Evolutionary conservation across 2,113 vertebrate species (phyloP).

Genomic region (Hymenochirus boettgeri): DNA sequence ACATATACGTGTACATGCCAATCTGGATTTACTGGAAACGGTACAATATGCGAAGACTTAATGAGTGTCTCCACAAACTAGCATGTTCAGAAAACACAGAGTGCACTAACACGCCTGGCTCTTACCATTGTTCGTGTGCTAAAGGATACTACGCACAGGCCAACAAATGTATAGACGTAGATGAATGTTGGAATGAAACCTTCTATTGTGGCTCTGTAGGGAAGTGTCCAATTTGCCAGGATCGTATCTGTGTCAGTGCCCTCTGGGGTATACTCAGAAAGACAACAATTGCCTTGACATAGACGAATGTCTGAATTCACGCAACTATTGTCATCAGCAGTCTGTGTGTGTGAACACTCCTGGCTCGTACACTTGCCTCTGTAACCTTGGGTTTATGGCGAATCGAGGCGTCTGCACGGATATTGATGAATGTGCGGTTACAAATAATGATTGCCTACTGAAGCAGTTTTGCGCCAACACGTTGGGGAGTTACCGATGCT

Average conservation of each 20-base stretch:
- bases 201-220: constrained; percentile 57
- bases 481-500: constrained; percentile 60
- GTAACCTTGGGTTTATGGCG: constrained; percentile 56
- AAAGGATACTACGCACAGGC: constrained; percentile 56
- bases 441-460: constrained; percentile 54
- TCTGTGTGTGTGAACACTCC: constrained; percentile 64
- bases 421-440: constrained; percentile 64
- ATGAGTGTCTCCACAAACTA: constrained; percentile 58
- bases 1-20: constrained; percentile 61
- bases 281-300: constrained; percentile 64
- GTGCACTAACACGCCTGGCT: constrained; percentile 62
- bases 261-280: constrained; percentile 58
- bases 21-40: constrained; percentile 48
- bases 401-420: constrained; percentile 60
- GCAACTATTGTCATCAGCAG: constrained; percentile 54
- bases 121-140: constrained; percentile 58
- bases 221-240: constrained; percentile 63
- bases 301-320: constrained; percentile 59
- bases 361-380: constrained; percentile 66
- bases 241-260: constrained; percentile 66
- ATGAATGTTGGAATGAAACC: constrained; percentile 58
- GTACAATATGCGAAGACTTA: constrained; percentile 55
- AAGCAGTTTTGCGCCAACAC: constrained; percentile 62
- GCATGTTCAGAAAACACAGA: constrained; percentile 62
- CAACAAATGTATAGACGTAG: constrained; percentile 55